Percentiles rank a stretch among this genome's conserved stretches.
Conservation (phyloP, 2,888 invertebrate genomes). For the Microctonus hyperodae region DNA sequence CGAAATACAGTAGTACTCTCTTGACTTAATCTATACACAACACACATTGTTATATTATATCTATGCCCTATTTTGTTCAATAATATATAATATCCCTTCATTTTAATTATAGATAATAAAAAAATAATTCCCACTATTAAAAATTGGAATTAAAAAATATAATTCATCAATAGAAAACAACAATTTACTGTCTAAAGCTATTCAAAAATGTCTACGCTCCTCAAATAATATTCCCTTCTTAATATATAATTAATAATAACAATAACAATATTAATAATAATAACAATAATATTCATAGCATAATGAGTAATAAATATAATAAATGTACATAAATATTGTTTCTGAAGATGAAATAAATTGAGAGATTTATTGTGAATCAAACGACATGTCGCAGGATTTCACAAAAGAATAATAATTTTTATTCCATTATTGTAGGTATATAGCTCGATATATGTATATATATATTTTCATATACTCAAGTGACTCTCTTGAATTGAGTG, state of each 20-base stretch:
- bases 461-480: background rate
- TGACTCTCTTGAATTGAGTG: background rate
- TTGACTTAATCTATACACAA: background rate
- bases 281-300: too few relatives aligned
- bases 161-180: background rate
- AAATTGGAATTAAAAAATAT: too few relatives aligned
- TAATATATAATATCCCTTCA: background rate
- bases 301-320: too few relatives aligned
- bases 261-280: too few relatives aligned
- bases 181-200: too few relatives aligned
- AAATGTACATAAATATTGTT: too few relatives aligned
- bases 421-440: background rate
- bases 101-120: background rate
- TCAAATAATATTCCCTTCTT: background rate
- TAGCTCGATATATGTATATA: background rate
- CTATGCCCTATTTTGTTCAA: conserved; percentile 1
- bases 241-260: too few relatives aligned
- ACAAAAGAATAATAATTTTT: background rate
- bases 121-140: too few relatives aligned
- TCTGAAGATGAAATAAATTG: background rate
- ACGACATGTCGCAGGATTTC: background rate
- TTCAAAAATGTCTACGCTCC: too few relatives aligned
- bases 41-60: background rate
- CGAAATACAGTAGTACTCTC: background rate
- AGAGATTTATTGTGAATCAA: background rate